A percentile compares a stretch with the other conserved stretches of the same genome.
phyloP scores from a whole-genome alignment of 2,888 invertebrate species.

The Lithophane leautieri region DNA sequence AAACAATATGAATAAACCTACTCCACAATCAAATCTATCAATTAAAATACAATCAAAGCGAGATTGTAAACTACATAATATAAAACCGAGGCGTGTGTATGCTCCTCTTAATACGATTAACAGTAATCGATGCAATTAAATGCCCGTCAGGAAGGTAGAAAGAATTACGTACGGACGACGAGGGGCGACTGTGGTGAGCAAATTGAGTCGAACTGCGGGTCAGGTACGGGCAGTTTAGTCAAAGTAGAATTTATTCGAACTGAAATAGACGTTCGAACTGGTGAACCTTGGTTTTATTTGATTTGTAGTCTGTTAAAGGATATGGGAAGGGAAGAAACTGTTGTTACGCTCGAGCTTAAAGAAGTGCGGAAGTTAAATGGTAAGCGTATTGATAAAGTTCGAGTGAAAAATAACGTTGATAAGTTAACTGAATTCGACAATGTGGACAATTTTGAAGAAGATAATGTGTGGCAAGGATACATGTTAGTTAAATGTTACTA shows the following conservation, averaged over 20 bases:
- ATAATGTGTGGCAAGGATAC: not conserved
- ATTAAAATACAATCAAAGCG: conserved; percentile 56
- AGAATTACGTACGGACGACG: conserved; percentile 58
- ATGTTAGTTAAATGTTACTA: too few species aligned
- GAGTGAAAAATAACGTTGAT: not conserved
- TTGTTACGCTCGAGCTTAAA: not conserved
- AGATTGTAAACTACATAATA: conserved; percentile 37
- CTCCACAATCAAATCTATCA: conserved; percentile 28
- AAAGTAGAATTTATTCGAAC: conserved; percentile 11
- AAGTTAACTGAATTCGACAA: not conserved
- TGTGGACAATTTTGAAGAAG: not conserved
- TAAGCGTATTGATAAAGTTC: not conserved
- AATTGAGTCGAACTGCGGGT: conserved; percentile 23
- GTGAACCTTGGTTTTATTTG: not conserved
- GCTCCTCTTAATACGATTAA: conserved; percentile 57
- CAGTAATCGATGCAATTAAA: conserved; percentile 69
- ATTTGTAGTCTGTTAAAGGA: not conserved
- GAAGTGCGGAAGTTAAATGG: not conserved
- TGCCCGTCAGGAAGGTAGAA: conserved; percentile 56
- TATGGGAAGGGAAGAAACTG: not conserved
- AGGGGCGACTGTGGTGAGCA: not conserved
- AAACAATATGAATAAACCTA: not conserved
- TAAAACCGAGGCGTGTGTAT: conserved; percentile 35
- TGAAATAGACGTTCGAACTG: conserved; percentile 1
- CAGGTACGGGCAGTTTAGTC: conserved; percentile 1